Evolutionary conservation across 2,797 vertebrate genomes (phyloP), one percentile per base, ranked within the genome.

Genomic region (Rhabdophis nuchalis): DNA sequence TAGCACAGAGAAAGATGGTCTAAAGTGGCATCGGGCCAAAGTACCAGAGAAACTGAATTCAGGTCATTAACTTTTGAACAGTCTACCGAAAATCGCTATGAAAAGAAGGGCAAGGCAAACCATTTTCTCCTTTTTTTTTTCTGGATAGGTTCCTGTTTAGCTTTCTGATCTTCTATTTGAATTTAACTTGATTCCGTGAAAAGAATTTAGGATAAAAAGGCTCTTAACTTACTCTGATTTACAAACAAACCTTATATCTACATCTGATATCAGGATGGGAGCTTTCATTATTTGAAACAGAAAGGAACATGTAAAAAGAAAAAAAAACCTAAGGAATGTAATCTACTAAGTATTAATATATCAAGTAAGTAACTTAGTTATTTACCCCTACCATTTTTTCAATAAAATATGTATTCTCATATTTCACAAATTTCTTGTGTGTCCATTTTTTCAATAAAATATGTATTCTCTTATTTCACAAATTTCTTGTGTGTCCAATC

Each of bases 11-110:
- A 93, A 89, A 95, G 82, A 92, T n/a, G 23, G 86, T 53, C 87
- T 95, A 94, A 93, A n/a, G 93, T 86, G 82, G 93, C 90, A 94
- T 89, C 7, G 89, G 53, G 68, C 23, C 12, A 4, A 94, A 93
- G 64, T 77, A 95, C 64, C 85, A 96, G 94, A 93, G 89, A 90
- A 96, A 95, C 77, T 90, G 89, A 54, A 32, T 96, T 96, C 92
- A 94, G 94, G 94, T 46, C 96, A 96, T 93, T 95, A 95, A 94
- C 94, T 92, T 92, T 94, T 93, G 90, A 95, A 89, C 93, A 96
- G 6, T 12, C 7, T 91, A 94, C 85, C 93, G 92, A 52, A 96
- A 93, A 95, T 93, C 92, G 91, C 90, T 87, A 92, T 50, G 91
- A 96, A 87, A 82, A 96, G 96, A 60, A 88, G 27, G 54, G 0